A percentile compares a stretch with the other conserved stretches of the same genome.
Conservation (phyloP, 2,797 vertebrate genomes). For the Ambastaia sidthimunki region DNA sequence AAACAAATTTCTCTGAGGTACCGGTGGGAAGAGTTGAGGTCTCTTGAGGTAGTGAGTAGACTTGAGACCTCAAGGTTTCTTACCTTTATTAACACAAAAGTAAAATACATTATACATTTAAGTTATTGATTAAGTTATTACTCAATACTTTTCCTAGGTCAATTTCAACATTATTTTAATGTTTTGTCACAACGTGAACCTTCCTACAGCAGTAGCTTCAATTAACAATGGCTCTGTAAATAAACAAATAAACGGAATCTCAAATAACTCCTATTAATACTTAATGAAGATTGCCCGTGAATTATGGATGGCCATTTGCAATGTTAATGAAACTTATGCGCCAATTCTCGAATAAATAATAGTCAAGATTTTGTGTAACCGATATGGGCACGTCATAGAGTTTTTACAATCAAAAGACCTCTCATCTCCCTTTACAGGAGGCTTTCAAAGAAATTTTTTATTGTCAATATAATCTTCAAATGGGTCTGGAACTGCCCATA, state of each 20-base stretch:
- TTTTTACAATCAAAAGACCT: background rate
- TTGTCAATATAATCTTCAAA: background rate
- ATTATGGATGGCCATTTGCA: constrained; percentile 70
- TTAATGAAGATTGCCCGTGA: constrained; percentile 70
- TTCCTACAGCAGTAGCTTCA: background rate
- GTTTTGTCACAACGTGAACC: background rate
- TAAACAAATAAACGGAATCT: constrained; percentile 67
- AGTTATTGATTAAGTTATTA: no score
- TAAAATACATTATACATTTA: no score
- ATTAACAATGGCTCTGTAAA: constrained; percentile 37
- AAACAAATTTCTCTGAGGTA: background rate
- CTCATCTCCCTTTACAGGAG: background rate
- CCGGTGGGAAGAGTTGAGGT: background rate
- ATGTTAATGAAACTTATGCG: constrained; percentile 65
- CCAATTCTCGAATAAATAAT: constrained; percentile 62
- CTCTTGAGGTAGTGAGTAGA: background rate
- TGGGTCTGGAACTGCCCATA: background rate
- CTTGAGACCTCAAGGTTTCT: background rate
- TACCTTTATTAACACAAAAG: no score
- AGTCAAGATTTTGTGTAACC: constrained; percentile 44
- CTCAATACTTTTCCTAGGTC: background rate
- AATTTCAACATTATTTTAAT: background rate
- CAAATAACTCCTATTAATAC: constrained; percentile 74
- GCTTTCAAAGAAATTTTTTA: background rate
- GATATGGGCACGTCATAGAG: constrained; percentile 43